Evolutionary conservation across 2,888 invertebrate genomes (phyloP).

Genomic region (Arrhopalites spinosus): DNA sequence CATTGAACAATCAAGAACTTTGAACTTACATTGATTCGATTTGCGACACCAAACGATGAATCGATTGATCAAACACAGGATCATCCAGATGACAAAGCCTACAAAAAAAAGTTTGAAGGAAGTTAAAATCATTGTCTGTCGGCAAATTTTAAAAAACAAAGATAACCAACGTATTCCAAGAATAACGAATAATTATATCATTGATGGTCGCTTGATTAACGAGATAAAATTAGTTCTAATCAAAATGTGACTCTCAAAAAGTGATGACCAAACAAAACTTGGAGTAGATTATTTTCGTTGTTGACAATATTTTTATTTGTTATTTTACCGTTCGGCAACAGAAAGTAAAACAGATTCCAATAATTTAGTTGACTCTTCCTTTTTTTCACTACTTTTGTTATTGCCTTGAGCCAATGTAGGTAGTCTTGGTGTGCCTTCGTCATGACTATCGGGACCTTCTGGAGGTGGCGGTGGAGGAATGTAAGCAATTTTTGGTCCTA

Average conservation of each 20-base stretch:
- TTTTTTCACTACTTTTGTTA: not conserved
- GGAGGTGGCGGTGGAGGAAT: slow-evolving; percentile 25
- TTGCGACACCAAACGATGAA: slow-evolving; percentile 55
- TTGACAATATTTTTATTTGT: not conserved
- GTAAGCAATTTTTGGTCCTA: slow-evolving; percentile 49
- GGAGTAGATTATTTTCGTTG: no score
- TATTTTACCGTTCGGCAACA: slow-evolving; percentile 52
- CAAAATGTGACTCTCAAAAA: no score
- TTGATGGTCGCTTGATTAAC: no score
- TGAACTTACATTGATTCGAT: slow-evolving; percentile 56
- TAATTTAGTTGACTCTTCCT: slow-evolving; percentile 4
- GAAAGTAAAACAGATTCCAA: slow-evolving; percentile 54
- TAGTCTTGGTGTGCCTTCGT: not conserved
- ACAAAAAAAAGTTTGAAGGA: not conserved
- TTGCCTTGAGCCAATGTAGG: not conserved
- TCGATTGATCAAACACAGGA: slow-evolving; percentile 55
- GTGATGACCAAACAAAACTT: no score
- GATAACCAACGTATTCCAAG: not conserved
- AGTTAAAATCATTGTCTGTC: not conserved
- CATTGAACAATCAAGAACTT: no score
- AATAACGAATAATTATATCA: no score
- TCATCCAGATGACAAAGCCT: slow-evolving; percentile 56
- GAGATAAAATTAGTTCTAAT: no score
- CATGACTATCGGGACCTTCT: slow-evolving; percentile 10
- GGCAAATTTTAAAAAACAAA: not conserved